These are phyloP conservation scores for Agelas oroides DNA, from an alignment of 37 sponge, comb jelly and placozoan species.

Conservation along the genomic window DNA sequence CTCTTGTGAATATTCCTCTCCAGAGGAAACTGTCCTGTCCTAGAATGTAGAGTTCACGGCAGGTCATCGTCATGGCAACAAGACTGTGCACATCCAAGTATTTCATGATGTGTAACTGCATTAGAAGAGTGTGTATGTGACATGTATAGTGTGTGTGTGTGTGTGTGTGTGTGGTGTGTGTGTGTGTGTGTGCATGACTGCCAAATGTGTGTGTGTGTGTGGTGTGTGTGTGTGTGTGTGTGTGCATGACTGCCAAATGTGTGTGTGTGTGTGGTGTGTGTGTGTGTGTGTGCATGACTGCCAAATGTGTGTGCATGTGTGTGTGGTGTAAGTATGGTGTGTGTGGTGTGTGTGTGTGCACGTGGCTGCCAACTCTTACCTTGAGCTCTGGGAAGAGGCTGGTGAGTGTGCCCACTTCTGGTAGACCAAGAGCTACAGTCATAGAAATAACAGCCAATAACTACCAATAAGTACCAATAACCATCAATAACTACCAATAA, in stretches of 20 bases:
- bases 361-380: background rate
- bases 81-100: background rate
- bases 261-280: no score
- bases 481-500: no score
- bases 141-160: background rate
- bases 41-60: background rate
- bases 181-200: no score
- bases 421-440: slow-evolving; percentile 1
- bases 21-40: background rate
- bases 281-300: slow-evolving; percentile 26
- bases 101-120: background rate
- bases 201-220: slow-evolving; percentile 12
- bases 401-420: slow-evolving; percentile 17
- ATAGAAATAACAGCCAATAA: no score
- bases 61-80: background rate
- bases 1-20: background rate
- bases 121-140: background rate
- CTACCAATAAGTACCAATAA: no score
- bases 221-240: no score
- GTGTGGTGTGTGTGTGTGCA: slow-evolving; percentile 36
- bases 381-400: background rate
- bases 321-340: no score
- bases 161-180: background rate
- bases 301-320: slow-evolving; percentile 7
- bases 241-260: no score